These are phyloP conservation scores for Lanius collurio DNA, from an alignment of 2,113 vertebrate genomes.

Conservation along the genomic window DNA sequence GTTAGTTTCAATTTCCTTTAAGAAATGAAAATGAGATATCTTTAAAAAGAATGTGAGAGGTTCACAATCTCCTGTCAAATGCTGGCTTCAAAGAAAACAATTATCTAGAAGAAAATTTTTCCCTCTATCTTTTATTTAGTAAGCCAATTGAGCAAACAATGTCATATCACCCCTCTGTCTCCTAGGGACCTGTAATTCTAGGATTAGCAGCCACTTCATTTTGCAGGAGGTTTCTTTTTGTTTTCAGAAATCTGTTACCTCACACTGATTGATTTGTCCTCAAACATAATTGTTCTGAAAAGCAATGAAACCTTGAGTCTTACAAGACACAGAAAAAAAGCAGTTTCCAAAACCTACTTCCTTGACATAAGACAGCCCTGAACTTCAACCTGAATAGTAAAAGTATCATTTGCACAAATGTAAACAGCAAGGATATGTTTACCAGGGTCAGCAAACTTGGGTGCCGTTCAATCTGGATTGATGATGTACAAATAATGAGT, in stretches of 20 bases:
- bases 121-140: not conserved
- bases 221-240: not conserved
- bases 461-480: constrained; percentile 67
- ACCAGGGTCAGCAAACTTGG: constrained; percentile 57
- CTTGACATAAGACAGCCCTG: constrained; percentile 53
- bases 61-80: not conserved
- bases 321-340: constrained; percentile 16
- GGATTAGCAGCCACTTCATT: constrained; percentile 8
- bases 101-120: not conserved
- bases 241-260: constrained; percentile 48
- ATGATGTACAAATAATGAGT: constrained; percentile 69
- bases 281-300: constrained; percentile 54
- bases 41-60: not conserved
- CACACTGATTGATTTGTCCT: constrained; percentile 46
- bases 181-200: not conserved
- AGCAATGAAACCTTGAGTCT: constrained; percentile 46
- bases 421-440: constrained; percentile 54
- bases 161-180: not conserved
- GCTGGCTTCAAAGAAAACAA: not conserved
- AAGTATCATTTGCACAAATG: constrained; percentile 55
- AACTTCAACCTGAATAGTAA: constrained; percentile 35
- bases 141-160: not conserved
- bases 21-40: not conserved
- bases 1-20: not conserved
- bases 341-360: constrained; percentile 46